A percentile compares a stretch with the other conserved stretches of the same genome.
These are phyloP conservation scores for Epizoanthus illoricatus DNA, from an alignment of 92 coral and sea anemone species.

Conservation along the genomic window DNA sequence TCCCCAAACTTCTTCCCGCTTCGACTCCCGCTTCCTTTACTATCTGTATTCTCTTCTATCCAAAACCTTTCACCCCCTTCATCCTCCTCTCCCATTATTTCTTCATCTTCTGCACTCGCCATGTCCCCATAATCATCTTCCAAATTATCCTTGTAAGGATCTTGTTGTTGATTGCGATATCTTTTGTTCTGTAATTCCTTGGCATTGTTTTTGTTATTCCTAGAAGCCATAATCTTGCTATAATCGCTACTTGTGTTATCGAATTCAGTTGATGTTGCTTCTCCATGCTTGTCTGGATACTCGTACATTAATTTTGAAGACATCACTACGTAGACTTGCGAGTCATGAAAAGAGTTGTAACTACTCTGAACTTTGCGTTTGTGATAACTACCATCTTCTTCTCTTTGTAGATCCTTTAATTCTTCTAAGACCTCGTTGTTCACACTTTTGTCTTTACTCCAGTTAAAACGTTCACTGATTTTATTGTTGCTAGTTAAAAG, in stretches of 20 bases:
- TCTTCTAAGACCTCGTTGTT: not conserved
- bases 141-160: not conserved
- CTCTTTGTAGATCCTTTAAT: not conserved
- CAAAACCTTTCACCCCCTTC: not conserved
- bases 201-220: not conserved
- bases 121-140: conserved; percentile 1
- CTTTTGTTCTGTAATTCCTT: not conserved
- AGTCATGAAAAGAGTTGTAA: not conserved
- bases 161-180: not conserved
- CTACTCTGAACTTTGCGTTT: not conserved
- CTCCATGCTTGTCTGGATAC: not conserved
- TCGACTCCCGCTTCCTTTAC: not conserved
- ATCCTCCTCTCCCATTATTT: conserved; percentile 37
- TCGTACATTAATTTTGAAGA: not conserved
- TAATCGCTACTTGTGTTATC: not conserved
- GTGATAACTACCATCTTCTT: not conserved
- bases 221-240: not conserved
- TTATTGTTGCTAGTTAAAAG: not conserved
- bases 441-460: not conserved
- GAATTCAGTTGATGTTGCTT: not conserved
- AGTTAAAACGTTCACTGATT: not conserved
- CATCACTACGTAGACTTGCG: not conserved
- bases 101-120: conserved; percentile 22
- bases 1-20: not conserved
- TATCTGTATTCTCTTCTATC: not conserved